phyloP scores from a whole-genome alignment of 2,113 vertebrate genomes.

The Equus quagga region DNA sequence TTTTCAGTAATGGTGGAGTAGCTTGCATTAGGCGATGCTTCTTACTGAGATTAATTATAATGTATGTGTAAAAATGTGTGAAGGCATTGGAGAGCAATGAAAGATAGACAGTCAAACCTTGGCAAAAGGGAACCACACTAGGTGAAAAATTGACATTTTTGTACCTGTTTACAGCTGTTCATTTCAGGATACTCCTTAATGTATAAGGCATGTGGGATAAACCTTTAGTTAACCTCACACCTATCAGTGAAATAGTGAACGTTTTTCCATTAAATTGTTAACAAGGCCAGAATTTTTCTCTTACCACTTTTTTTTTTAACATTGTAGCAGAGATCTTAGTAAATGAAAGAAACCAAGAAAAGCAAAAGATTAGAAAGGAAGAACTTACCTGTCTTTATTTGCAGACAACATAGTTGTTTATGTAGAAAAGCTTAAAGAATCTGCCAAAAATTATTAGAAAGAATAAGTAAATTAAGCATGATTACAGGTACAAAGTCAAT shows the following conservation, averaged over 20 bases:
- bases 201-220: background rate
- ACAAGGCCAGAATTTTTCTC: background rate
- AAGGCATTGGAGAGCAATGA: background rate
- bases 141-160: background rate
- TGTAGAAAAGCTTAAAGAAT: background rate
- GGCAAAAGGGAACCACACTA: background rate
- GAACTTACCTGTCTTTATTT: background rate
- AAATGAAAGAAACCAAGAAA: conserved; percentile 18
- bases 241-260: background rate
- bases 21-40: background rate
- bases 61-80: background rate
- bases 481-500: background rate
- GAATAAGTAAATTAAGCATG: background rate
- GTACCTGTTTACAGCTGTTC: background rate
- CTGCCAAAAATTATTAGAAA: background rate
- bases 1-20: background rate
- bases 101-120: background rate
- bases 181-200: background rate
- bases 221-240: background rate
- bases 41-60: background rate
- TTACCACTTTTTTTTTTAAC: background rate
- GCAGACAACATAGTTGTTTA: background rate
- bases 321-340: background rate
- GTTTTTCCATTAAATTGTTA: background rate
- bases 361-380: background rate